phyloP scores from a whole-genome alignment of 2,888 invertebrate species.

The Torymus texanus region DNA sequence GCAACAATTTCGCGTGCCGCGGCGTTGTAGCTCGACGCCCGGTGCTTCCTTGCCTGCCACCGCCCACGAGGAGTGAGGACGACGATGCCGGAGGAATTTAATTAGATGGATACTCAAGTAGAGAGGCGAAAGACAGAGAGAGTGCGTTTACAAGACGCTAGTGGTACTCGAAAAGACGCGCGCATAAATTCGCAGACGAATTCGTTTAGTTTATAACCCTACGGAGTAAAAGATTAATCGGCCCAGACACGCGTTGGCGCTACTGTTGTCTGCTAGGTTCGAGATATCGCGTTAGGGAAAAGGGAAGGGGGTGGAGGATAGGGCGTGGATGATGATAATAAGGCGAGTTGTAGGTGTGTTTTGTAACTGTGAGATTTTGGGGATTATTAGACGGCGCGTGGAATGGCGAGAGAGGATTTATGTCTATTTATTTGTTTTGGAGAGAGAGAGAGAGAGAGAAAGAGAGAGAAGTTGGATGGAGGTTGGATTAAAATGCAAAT shows the following conservation, averaged over 20 bases:
- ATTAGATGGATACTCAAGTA: slow-evolving; percentile 64
- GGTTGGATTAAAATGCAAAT: no score
- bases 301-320: no score
- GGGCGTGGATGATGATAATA: no score
- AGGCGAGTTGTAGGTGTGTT: no score
- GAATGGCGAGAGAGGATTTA: no score
- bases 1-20: slow-evolving; percentile 24
- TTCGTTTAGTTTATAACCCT: not conserved
- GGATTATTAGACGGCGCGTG: no score
- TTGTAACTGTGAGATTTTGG: no score
- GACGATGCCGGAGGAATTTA: slow-evolving; percentile 62
- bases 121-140: no score
- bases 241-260: slow-evolving; percentile 1
- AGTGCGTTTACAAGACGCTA: not conserved
- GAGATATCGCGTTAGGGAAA: no score
- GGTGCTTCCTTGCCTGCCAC: not conserved
- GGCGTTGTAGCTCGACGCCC: not conserved
- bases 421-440: no score
- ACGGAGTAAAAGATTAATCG: slow-evolving; percentile 23
- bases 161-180: slow-evolving; percentile 10
- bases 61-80: not conserved
- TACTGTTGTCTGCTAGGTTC: not conserved
- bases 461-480: no score
- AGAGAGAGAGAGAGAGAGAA: no score
- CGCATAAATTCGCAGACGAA: slow-evolving; percentile 13